Percentiles rank a stretch among this genome's conserved stretches.
Conservation (phyloP, 2,797 vertebrate species). For the Sciurus vulgaris region DNA sequence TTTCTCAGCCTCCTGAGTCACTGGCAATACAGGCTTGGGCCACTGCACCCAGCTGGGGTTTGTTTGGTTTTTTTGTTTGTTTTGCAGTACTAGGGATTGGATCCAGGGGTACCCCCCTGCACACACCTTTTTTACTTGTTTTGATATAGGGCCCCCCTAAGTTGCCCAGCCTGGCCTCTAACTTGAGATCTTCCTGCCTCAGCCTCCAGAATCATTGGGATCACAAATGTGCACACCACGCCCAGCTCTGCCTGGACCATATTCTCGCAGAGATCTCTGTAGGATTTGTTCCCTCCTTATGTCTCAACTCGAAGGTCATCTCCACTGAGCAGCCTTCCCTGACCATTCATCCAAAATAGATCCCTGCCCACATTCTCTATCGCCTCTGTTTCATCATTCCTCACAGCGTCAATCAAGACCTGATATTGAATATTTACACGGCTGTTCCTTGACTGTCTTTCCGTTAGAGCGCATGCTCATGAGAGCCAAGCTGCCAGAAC, state of each 20-base stretch:
- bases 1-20: too few species aligned
- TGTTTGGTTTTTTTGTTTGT: too few species aligned
- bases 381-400: background rate
- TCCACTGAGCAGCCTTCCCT: background rate
- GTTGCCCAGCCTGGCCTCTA: background rate
- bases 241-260: too few species aligned
- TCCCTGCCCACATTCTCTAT: background rate
- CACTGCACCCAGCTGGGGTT: too few species aligned
- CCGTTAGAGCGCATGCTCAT: background rate
- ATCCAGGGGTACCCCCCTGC: too few species aligned
- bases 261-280: background rate
- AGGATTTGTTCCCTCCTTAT: background rate
- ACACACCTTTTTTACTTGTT: background rate
- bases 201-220: background rate
- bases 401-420: background rate
- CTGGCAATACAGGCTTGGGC: too few species aligned
- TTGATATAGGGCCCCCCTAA: background rate
- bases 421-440: background rate
- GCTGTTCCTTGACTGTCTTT: background rate
- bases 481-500: background rate
- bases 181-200: background rate
- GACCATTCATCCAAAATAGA: background rate
- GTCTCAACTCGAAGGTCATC: background rate
- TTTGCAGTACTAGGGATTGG: too few species aligned
- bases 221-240: background rate